phyloP scores from a whole-genome alignment of 2,888 invertebrate genomes.

The Dicycla oo region DNA sequence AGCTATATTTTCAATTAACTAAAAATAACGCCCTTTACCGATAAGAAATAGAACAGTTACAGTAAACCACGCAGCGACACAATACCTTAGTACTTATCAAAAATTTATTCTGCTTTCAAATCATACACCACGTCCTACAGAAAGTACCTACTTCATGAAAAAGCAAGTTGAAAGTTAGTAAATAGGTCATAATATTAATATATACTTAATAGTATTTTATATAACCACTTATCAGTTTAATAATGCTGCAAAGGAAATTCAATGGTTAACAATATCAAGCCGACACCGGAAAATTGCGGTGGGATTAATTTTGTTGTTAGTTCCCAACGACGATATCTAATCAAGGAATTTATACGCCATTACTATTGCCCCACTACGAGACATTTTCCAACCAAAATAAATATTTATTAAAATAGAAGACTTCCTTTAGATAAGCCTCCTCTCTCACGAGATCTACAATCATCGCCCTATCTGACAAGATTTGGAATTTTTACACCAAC shows the following conservation, averaged over 20 bases:
- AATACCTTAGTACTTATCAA: not conserved
- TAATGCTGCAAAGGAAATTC: slow-evolving; percentile 17
- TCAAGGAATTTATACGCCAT: slow-evolving; percentile 84
- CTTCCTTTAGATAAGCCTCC: slow-evolving; percentile 84
- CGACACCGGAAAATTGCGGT: slow-evolving; percentile 75
- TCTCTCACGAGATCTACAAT: slow-evolving; percentile 74
- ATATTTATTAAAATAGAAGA: slow-evolving; percentile 86
- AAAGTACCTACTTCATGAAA: not conserved
- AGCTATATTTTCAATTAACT: slow-evolving; percentile 29
- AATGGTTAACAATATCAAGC: slow-evolving; percentile 41
- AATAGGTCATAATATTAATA: too few relatives aligned
- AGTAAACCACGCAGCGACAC: not conserved
- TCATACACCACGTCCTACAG: not conserved
- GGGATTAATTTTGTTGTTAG: slow-evolving; percentile 80
- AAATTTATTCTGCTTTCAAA: slow-evolving; percentile 11
- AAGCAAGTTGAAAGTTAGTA: not conserved
- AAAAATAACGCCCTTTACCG: slow-evolving; percentile 34
- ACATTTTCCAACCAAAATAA: slow-evolving; percentile 83
- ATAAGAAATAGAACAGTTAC: slow-evolving; percentile 13
- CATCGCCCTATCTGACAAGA: slow-evolving; percentile 27
- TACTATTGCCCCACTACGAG: slow-evolving; percentile 81
- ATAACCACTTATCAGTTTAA: slow-evolving; percentile 22
- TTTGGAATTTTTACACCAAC: slow-evolving; percentile 40
- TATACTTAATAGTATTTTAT: not conserved
- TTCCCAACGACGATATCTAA: slow-evolving; percentile 89